phyloP scores from a whole-genome alignment of 2,888 invertebrate species.

The Volucella bombylans region DNA sequence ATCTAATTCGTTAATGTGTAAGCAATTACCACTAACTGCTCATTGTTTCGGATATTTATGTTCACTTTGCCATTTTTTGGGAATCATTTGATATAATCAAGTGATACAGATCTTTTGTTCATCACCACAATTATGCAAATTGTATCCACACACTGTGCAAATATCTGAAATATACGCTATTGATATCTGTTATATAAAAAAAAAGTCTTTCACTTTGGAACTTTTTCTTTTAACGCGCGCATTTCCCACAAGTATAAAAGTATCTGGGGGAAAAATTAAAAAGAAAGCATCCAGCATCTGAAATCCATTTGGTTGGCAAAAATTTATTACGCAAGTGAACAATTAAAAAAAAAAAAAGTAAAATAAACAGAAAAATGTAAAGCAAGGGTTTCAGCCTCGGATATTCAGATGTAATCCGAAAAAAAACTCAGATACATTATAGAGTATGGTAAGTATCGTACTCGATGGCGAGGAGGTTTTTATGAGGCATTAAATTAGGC shows the following conservation, averaged over 20 bases:
- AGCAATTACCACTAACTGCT: no score
- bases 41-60: no score
- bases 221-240: not conserved
- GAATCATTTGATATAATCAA: no score
- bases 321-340: conserved; percentile 25
- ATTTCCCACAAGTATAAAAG: conserved; percentile 11
- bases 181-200: conserved; percentile 15
- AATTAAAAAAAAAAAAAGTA: no score
- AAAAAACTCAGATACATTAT: conserved; percentile 5
- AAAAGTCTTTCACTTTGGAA: not conserved
- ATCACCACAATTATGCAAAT: conserved; percentile 10
- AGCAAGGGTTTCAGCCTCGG: conserved; percentile 26
- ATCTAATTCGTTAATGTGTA: no score
- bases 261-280: not conserved
- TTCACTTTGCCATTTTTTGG: no score
- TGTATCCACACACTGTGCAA: not conserved
- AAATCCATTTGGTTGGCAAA: conserved; percentile 15
- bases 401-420: conserved; percentile 1
- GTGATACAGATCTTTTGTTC: not conserved
- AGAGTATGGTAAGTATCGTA: no score
- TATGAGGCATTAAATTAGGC: conserved; percentile 32
- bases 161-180: conserved; percentile 10
- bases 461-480: conserved; percentile 10
- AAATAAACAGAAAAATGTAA: conserved; percentile 1
- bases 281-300: conserved; percentile 1